Base-by-base conservation (phyloP, 2,888 invertebrate species). In the Orthonevra nobilis region DNA sequence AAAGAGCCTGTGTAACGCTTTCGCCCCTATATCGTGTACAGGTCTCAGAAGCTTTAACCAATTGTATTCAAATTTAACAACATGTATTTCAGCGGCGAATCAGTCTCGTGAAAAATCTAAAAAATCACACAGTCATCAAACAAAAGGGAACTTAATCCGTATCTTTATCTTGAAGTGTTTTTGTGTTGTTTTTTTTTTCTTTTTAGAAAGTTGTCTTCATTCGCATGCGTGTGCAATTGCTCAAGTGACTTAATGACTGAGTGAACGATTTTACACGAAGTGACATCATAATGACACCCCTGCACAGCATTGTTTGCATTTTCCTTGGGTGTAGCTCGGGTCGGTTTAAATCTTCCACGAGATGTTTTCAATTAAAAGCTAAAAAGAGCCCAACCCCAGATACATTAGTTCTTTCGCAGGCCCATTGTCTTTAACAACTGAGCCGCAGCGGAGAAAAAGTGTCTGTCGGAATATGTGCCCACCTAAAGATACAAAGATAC, bases 221-320 rank as follows among this genome's bases (percentile, higher is more conserved):
- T 69, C 32, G 38, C 54, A 61, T 75, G 75, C 75, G 75, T 69
- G 61, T 50, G 48, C 54, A 61, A 40, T 61, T 74, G 61, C 30
- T 48, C 69, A 75, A 63, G 56, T 75, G 56, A 75, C 69, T 69
- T 69, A 69, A 75, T 75, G 75, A 75, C 75, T 69, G 36, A 75
- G 63, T 75, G 69, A 75, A 75, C 69, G 75, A 75, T 36, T 75
- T 75, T 69, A 63, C 75, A 75, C 75, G 69, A 36, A 42, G 69
- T 75, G 75, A 63, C 75, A 75, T 63, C 75, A 75, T 69, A 75
- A 75, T 61, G 61, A 69, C 69, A 56, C 75, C 61, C 69, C 20
- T 40, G 32, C 48, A 30, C 12, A 26, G 54, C 40, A 56, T 74
- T 74, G 68, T 74, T 74, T 28, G 10, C 40, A 9, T 12, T 23